Evolutionary conservation across 2,888 invertebrate genomes (phyloP), one percentile per base, ranked within the genome.

Genomic region (Pammene fasciana): DNA sequence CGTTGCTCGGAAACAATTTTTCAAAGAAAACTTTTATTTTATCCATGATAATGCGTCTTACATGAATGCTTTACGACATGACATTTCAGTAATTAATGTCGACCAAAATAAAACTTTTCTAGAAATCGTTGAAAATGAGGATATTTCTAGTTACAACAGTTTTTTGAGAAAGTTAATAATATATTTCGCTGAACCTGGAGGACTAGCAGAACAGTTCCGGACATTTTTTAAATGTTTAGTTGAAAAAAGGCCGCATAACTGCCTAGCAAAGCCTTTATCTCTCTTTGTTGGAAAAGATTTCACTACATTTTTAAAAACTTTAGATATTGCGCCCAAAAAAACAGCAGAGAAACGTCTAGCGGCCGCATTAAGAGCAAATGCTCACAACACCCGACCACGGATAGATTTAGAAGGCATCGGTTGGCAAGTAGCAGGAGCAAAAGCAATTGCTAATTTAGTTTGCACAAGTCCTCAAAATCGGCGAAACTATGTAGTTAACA

Each of bases 171-270:
- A 68, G n/a, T 34, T 68, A 5, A 26, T 43, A 2, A 34, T 68
- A 48, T 68, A 68, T 62, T 68, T 68, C 34, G 55, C 62, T 1
- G 68, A 68, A 50, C 38, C 41, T n/a, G 62, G 56, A 13, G 68
- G 68, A 14, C 16, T 68, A n/a, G 62, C 56, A 13, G 55, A 56
- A 7, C 14, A 56, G n/a, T 62, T 41, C 18, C 62, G 61, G 11
- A 9, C n/a, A 2, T 41, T 56, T n/a, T 48, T 62, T 3, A 62
- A 48, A 6, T 3, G 0, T 13, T 18, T 46, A 41, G 56, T 38
- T n/a, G 16, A 56, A n/a, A 43, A 13, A n/a, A 26, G 14, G 10
- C 56, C 68, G 3, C 18, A 36, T 10, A 56, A 43, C 16, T 62
- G 34, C 1, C 56, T 68, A 9, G 62, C 68, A 18, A 56, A 56